A percentile compares a stretch with the other conserved stretches of the same genome.
Conservation (phyloP, 2,113 vertebrate species). For the Etheostoma cragini region DNA sequence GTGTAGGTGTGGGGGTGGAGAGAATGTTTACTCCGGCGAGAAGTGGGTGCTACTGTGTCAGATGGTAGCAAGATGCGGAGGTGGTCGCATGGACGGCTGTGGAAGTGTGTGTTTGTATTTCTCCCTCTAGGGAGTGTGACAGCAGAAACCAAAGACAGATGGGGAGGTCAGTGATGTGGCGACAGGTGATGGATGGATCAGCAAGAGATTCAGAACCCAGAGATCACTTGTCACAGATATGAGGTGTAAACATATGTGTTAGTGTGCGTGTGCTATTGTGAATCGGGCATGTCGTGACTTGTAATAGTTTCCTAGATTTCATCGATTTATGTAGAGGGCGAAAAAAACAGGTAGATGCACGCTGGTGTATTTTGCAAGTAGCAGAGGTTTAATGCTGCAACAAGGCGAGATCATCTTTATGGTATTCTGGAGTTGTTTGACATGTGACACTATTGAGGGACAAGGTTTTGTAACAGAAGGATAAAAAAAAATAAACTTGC, state of each 20-base stretch:
- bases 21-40: constrained; percentile 21
- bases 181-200: constrained; percentile 39
- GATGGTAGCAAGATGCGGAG: constrained; percentile 27
- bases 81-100: constrained; percentile 14
- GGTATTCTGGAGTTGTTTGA: constrained; percentile 9
- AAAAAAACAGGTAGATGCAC: neutral
- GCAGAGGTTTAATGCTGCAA: constrained; percentile 11
- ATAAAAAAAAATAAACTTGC: constrained; percentile 6
- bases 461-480: neutral
- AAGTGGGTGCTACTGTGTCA: constrained; percentile 33
- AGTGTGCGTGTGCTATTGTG: neutral
- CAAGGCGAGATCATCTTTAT: neutral
- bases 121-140: constrained; percentile 22
- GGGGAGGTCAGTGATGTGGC: constrained; percentile 17
- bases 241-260: constrained; percentile 33
- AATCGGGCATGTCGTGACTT: neutral
- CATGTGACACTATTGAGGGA: constrained; percentile 3
- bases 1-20: neutral
- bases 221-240: constrained; percentile 42
- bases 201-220: constrained; percentile 22
- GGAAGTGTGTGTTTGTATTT: constrained; percentile 32
- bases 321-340: neutral
- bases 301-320: neutral
- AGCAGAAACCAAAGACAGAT: constrained; percentile 9
- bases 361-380: neutral